phyloP scores from a whole-genome alignment of 2,113 vertebrate genomes.

The Perca fluviatilis region DNA sequence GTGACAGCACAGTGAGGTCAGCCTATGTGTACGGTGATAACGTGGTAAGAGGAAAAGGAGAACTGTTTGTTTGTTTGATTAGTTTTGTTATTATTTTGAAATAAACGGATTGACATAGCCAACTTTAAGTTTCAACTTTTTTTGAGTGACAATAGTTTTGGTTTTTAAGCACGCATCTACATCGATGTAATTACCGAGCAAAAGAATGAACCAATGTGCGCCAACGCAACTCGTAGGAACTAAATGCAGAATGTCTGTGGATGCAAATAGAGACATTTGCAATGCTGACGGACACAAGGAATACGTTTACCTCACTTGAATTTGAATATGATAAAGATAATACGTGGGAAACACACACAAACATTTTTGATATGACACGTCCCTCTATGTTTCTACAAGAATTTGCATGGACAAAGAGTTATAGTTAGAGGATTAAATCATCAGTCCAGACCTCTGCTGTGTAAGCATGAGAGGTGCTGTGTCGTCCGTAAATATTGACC shows the following conservation, averaged over 20 bases:
- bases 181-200: too few relatives aligned
- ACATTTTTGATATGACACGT: not conserved
- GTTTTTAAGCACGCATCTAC: too few relatives aligned
- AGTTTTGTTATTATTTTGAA: too few relatives aligned
- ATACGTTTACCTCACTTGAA: slow-evolving; percentile 24
- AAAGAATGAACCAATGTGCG: too few relatives aligned
- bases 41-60: too few relatives aligned
- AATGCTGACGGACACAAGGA: not conserved
- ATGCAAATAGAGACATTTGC: slow-evolving; percentile 53
- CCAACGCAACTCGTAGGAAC: not conserved
- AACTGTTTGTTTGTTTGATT: too few relatives aligned
- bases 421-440: not conserved
- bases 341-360: not conserved
- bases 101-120: too few relatives aligned
- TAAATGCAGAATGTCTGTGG: slow-evolving; percentile 8
- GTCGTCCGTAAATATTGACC: slow-evolving; percentile 12
- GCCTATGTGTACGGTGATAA: too few relatives aligned
- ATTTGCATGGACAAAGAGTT: slow-evolving; percentile 27
- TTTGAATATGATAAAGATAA: slow-evolving; percentile 59
- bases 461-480: not conserved
- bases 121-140: too few relatives aligned
- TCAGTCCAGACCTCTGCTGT: not conserved
- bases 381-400: slow-evolving; percentile 3
- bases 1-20: too few relatives aligned
- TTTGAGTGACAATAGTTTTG: too few relatives aligned